Conservation (phyloP, 2,797 vertebrate genomes). For the Intellagama lesueurii region DNA sequence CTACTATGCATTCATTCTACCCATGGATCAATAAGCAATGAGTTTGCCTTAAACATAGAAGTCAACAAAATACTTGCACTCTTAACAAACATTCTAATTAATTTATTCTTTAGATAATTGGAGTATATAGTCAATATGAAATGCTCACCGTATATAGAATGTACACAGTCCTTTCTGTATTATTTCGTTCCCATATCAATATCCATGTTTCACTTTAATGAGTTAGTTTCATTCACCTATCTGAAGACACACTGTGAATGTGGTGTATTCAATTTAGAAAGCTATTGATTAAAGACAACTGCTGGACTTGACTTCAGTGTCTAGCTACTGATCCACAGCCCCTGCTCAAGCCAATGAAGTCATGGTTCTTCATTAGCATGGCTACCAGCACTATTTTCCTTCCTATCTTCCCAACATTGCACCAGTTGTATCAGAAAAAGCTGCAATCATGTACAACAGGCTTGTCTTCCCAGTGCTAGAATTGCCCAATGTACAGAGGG, state of each 20-base stretch:
- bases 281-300: neutral
- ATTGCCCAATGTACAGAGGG: neutral
- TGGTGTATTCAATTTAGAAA: neutral
- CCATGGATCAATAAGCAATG: constrained; percentile 1
- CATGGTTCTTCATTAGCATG: no score
- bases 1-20: neutral
- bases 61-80: neutral
- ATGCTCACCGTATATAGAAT: neutral
- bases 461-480: no score
- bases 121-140: neutral
- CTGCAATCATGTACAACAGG: neutral
- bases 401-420: neutral
- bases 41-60: constrained; percentile 21
- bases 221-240: neutral
- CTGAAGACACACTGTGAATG: neutral
- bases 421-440: neutral
- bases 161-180: neutral
- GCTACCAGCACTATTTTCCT: neutral
- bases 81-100: neutral
- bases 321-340: neutral
- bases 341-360: no score
- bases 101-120: neutral
- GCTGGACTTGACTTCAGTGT: neutral
- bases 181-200: neutral
- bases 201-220: constrained; percentile 9